A percentile compares a stretch with the other conserved stretches of the same genome.
phyloP scores from a whole-genome alignment of 2,888 invertebrate species.

The Candidula unifasciata region DNA sequence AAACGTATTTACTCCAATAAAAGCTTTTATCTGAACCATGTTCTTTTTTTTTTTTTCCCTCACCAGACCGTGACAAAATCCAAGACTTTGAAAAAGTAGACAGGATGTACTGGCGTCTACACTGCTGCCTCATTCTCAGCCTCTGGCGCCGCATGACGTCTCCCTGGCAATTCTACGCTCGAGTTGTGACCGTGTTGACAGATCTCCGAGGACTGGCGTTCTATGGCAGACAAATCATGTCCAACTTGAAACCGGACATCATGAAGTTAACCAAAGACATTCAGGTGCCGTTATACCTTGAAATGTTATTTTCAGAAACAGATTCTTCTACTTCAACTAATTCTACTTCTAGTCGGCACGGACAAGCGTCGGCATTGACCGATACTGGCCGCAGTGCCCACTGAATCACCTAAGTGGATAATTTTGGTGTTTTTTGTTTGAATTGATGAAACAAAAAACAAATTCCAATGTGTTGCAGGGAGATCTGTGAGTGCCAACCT shows the following conservation, averaged over 20 bases:
- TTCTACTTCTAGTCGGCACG: no score
- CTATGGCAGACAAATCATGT: not conserved
- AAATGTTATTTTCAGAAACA: slow-evolving; percentile 6
- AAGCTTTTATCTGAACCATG: no score
- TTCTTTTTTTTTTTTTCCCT: not conserved
- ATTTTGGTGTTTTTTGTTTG: not conserved
- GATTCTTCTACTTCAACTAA: not conserved
- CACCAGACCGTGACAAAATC: slow-evolving; percentile 32
- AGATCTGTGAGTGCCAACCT: no score
- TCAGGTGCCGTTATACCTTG: slow-evolving; percentile 34
- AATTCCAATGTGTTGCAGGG: no score
- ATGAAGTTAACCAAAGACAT: slow-evolving; percentile 21
- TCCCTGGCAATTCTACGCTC: slow-evolving; percentile 28
- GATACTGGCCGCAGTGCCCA: no score
- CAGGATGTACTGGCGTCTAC: slow-evolving; percentile 38
- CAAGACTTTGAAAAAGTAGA: slow-evolving; percentile 38
- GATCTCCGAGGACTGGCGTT: slow-evolving; percentile 13
- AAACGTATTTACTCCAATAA: no score
- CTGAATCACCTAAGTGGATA: not conserved
- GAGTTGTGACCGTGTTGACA: slow-evolving; percentile 24
- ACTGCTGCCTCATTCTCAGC: slow-evolving; percentile 31
- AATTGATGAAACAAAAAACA: no score
- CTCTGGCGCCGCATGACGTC: slow-evolving; percentile 24
- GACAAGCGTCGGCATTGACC: no score
- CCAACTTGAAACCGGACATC: not conserved